These are phyloP conservation scores for Tragulus kanchil DNA, from an alignment of 2,113 vertebrate species.

Conservation along the genomic window DNA sequence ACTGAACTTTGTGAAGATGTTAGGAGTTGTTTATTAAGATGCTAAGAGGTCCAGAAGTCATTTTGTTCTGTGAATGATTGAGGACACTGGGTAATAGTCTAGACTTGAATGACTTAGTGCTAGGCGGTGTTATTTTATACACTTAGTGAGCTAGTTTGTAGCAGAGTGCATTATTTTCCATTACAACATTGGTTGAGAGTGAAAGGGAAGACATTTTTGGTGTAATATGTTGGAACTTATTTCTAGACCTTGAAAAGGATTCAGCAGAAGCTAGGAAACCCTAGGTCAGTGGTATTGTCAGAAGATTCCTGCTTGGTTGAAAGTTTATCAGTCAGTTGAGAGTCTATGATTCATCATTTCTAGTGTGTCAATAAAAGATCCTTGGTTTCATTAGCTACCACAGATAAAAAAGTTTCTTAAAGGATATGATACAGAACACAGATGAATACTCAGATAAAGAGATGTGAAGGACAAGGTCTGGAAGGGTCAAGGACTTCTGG, in stretches of 20 bases:
- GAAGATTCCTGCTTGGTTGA: neutral
- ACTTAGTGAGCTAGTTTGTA: neutral
- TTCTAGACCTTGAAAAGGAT: neutral
- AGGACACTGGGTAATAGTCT: neutral
- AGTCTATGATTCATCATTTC: neutral
- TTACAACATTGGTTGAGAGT: neutral
- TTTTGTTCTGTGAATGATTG: slow-evolving; percentile 32
- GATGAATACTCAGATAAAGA: neutral
- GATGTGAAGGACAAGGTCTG: too few species aligned
- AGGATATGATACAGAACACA: neutral
- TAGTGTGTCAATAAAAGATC: neutral
- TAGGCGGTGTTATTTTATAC: neutral
- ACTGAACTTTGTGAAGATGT: neutral
- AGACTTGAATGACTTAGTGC: slow-evolving; percentile 2
- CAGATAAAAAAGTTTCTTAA: too few species aligned
- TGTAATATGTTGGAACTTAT: neutral
- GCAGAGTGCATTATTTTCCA: neutral
- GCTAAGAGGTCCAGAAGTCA: neutral
- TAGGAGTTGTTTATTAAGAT: neutral
- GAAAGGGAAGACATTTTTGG: neutral
- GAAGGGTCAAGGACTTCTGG: neutral
- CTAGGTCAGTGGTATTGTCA: neutral
- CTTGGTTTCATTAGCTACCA: too few species aligned
- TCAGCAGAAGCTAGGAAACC: neutral
- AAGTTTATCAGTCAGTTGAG: neutral